Evolutionary conservation across 2,888 invertebrate genomes (phyloP).

Genomic region (Melanargia galathea): DNA sequence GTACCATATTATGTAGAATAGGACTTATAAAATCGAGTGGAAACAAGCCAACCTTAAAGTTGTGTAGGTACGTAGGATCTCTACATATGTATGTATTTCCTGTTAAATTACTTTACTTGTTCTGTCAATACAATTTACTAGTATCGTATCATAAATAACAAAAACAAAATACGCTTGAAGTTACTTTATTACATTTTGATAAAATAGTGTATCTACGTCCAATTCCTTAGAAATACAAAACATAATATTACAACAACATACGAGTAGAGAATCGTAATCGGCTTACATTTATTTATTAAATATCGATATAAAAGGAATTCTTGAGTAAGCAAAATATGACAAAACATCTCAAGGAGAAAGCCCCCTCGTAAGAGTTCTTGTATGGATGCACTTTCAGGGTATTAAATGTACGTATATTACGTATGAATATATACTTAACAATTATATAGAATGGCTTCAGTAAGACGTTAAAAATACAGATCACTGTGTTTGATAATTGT

Average conservation of each 20-base stretch:
- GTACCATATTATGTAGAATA: too few relatives aligned
- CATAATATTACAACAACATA: neutral
- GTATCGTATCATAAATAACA: too few relatives aligned
- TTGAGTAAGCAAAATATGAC: conserved; percentile 8
- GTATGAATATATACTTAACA: too few relatives aligned
- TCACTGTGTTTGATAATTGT: too few relatives aligned
- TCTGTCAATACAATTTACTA: too few relatives aligned
- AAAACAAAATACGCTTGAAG: neutral
- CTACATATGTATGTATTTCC: too few relatives aligned
- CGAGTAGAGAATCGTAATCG: conserved; percentile 7
- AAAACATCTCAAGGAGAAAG: neutral
- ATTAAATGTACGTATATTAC: neutral
- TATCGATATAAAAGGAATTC: conserved; percentile 3
- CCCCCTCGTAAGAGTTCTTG: conserved; percentile 8
- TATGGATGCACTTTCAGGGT: conserved; percentile 13
- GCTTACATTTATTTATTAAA: conserved; percentile 9
- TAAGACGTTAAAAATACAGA: neutral
- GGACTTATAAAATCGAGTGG: too few relatives aligned
- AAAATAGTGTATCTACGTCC: neutral
- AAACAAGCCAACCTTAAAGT: too few relatives aligned
- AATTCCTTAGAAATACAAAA: conserved; percentile 4
- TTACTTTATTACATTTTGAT: neutral
- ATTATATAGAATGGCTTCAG: neutral
- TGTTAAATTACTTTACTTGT: too few relatives aligned
- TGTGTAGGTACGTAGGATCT: too few relatives aligned